Percentiles rank a stretch among this genome's conserved stretches.
phyloP scores from a whole-genome alignment of 2,113 vertebrate genomes.

The Crotophaga sulcirostris region DNA sequence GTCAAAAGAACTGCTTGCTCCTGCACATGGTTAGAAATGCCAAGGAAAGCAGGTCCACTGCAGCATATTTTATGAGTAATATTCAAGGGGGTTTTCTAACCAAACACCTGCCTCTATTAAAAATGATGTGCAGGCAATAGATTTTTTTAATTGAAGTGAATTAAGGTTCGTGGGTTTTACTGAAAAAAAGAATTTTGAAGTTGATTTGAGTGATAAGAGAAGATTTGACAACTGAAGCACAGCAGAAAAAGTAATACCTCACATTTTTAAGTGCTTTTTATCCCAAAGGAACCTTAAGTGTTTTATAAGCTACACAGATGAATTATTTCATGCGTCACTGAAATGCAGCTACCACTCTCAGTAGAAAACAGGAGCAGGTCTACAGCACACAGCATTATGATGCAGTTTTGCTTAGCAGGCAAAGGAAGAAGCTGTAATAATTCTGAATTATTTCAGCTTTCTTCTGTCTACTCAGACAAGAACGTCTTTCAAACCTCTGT shows the following conservation, averaged over 20 bases:
- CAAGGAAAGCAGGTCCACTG: neutral
- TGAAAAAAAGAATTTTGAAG: slow-evolving; percentile 40
- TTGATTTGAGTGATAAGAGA: slow-evolving; percentile 46
- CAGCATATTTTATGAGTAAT: neutral
- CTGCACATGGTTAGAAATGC: neutral
- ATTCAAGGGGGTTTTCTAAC: neutral
- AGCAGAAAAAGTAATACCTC: slow-evolving; percentile 53
- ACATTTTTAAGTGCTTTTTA: slow-evolving; percentile 55
- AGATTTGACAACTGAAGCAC: slow-evolving; percentile 66
- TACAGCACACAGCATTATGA: neutral
- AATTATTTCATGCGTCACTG: slow-evolving; percentile 41
- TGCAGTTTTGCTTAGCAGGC: neutral
- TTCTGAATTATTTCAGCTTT: neutral
- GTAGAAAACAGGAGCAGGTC: neutral
- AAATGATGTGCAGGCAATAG: neutral
- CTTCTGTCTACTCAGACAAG: neutral
- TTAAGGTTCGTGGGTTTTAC: slow-evolving; percentile 1
- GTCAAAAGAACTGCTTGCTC: neutral
- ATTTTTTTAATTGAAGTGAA: slow-evolving; percentile 49
- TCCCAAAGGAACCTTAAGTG: slow-evolving; percentile 63
- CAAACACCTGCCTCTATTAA: neutral
- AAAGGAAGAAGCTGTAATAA: neutral
- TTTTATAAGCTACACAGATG: slow-evolving; percentile 41
- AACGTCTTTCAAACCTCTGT: neutral
- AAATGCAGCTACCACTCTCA: slow-evolving; percentile 8